phyloP scores from a whole-genome alignment of 2,113 vertebrate species.

The Heterocephalus glaber region DNA sequence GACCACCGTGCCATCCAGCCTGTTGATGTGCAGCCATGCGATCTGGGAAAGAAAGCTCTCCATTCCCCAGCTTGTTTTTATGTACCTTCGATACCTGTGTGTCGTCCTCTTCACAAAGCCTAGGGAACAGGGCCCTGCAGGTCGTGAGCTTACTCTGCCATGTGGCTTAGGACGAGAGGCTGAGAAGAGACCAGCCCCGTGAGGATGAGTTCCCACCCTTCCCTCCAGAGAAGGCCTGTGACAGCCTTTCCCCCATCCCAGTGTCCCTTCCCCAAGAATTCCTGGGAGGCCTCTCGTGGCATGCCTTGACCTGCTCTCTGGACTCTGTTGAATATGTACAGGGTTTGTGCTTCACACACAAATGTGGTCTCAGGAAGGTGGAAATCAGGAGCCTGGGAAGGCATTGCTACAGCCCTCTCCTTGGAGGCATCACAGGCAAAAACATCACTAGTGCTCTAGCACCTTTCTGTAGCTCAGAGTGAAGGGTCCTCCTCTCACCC shows the following conservation, averaged over 20 bases:
- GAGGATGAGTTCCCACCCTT: background rate
- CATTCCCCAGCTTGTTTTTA: background rate
- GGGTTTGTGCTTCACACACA: background rate
- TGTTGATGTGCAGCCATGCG: rapidly evolving
- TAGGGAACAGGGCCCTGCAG: background rate
- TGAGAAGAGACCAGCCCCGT: background rate
- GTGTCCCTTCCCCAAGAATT: background rate
- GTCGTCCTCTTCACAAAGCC: background rate
- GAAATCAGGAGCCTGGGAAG: background rate
- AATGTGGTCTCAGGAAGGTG: background rate
- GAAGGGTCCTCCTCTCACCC: background rate
- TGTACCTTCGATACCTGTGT: background rate
- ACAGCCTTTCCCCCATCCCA: background rate
- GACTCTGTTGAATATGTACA: background rate
- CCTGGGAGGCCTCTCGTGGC: background rate
- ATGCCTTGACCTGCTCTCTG: background rate
- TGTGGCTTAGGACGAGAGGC: background rate
- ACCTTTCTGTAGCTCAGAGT: background rate
- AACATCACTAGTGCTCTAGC: background rate
- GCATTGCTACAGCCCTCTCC: too few species aligned
- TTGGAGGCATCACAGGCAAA: background rate
- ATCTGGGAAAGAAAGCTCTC: background rate
- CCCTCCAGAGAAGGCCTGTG: background rate
- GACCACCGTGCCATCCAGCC: background rate
- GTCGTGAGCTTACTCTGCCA: background rate